A percentile compares a stretch with the other conserved stretches of the same genome.
Evolutionary conservation across 2,888 invertebrate genomes (phyloP).

Genomic region (Brassicogethes aeneus): DNA sequence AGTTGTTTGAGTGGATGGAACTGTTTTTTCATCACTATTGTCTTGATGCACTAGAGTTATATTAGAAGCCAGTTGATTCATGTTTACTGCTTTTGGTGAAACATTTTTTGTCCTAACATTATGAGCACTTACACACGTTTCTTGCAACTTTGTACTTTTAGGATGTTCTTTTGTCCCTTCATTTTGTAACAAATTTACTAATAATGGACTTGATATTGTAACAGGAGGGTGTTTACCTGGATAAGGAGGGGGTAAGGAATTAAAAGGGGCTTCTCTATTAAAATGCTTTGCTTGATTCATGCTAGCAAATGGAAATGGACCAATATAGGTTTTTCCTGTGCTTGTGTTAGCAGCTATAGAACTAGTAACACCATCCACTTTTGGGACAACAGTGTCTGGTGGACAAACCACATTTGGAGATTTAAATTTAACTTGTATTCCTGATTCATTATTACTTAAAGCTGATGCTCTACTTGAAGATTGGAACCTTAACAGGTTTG

Average conservation of each 20-base stretch:
- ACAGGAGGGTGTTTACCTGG: slow-evolving; percentile 42
- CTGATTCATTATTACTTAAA: slow-evolving; percentile 9
- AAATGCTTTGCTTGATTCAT: slow-evolving; percentile 57
- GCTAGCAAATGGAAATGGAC: slow-evolving; percentile 80
- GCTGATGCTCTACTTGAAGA: slow-evolving; percentile 11
- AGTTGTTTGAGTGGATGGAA: not conserved
- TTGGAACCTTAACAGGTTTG: not conserved
- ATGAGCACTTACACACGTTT: not conserved
- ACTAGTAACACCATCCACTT: slow-evolving; percentile 22
- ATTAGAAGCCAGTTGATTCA: too few relatives aligned
- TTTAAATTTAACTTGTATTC: slow-evolving; percentile 41
- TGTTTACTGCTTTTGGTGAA: slow-evolving; percentile 33
- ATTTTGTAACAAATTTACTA: slow-evolving; percentile 87
- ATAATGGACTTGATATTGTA: slow-evolving; percentile 77
- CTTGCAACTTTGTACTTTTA: not conserved
- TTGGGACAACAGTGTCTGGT: slow-evolving; percentile 50
- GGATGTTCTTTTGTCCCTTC: slow-evolving; percentile 50
- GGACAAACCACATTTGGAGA: slow-evolving; percentile 87
- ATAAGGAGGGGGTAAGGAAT: slow-evolving; percentile 24
- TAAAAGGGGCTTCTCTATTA: slow-evolving; percentile 6
- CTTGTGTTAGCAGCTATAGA: slow-evolving; percentile 12
- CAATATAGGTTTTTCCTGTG: slow-evolving; percentile 46
- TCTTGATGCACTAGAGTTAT: slow-evolving; percentile 3
- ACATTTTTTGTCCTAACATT: slow-evolving; percentile 17
- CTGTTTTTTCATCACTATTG: not conserved